Base-by-base conservation (phyloP, 1,140 invertebrate species). In the Holotrichia oblita region DNA sequence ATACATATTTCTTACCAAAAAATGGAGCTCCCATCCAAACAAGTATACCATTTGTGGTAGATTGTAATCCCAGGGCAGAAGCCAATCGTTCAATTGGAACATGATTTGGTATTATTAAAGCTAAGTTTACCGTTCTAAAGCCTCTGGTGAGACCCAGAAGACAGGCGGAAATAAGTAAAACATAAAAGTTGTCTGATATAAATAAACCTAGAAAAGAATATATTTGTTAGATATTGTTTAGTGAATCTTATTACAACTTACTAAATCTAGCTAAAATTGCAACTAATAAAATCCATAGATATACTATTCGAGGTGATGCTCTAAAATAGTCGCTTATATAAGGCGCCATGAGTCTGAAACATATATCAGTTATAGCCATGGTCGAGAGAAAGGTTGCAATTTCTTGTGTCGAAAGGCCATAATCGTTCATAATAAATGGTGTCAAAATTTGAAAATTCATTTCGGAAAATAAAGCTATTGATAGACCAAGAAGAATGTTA, bases 371-470 rank as follows among this genome's bases (percentile, higher is more conserved):
- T 22, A 88, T 88, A 8, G 88, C 91, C 55, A 92, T 83, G 8
- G 91, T 82, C 4, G 91, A 92, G 88, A 93, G 90, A 59, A 90
- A 89, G 3, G 89, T 85, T 0, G 92, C 91, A 0, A 91, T 89
- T 86, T 92, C 88, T 2, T 84, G 72, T 27, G 89, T 92, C 0
- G 84, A 81, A 77, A 91, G 88, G 0, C 89, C 89, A 79, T 89
- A 91, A 80, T 93, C 92, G 2, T 85, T 87, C 40, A 94, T 83
- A 74, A 94, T 92, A 74, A 93, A 93, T 2, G 92, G 92, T 3
- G 91, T 92, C 40, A 93, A 85, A 4, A 93, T 87, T 0, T 92
- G 91, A 84, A 93, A 93, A 83, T 93, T 93, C 0, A 93, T 83
- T 85, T 94, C 93, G 4, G 90, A 90, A 79, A 93, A 92, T 81